phyloP scores from a whole-genome alignment of 2,888 invertebrate species.

The Sarcophaga rosellei region DNA sequence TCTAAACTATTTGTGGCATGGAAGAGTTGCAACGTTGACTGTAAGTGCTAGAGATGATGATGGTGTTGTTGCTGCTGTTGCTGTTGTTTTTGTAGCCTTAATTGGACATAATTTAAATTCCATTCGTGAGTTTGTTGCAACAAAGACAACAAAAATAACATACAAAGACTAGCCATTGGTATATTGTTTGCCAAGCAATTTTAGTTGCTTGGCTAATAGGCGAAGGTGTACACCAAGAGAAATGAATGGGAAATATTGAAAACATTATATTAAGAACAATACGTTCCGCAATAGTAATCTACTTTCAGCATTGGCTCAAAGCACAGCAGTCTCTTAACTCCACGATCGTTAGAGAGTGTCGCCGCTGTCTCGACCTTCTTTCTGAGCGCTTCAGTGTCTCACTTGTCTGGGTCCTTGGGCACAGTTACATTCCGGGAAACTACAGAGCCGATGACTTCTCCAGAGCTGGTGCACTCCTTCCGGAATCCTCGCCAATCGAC shows the following conservation, averaged over 20 bases:
- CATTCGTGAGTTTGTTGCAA: conserved; percentile 75
- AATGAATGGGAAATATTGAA: not conserved
- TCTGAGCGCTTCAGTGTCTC: too few relatives aligned
- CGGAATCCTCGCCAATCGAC: too few relatives aligned
- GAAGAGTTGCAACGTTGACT: not conserved
- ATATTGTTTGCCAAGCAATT: conserved; percentile 52
- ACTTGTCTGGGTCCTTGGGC: too few relatives aligned
- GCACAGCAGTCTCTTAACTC: too few relatives aligned
- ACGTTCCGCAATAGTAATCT: too few relatives aligned
- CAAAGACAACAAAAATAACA: not conserved
- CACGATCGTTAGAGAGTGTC: too few relatives aligned
- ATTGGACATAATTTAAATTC: conserved; percentile 81
- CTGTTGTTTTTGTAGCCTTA: conserved; percentile 70
- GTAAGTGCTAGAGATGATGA: conserved; percentile 59
- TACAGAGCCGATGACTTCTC: too few relatives aligned
- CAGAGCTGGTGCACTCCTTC: too few relatives aligned
- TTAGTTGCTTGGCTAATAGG: conserved; percentile 41
- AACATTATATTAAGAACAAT: too few relatives aligned
- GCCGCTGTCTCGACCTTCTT: too few relatives aligned
- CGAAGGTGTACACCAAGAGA: conserved; percentile 38
- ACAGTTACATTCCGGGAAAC: too few relatives aligned
- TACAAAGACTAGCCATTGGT: conserved; percentile 10
- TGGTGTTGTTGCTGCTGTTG: conserved; percentile 49
- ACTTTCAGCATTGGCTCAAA: too few relatives aligned
- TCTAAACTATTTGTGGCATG: not conserved